Evolutionary conservation across 2,797 vertebrate species (phyloP).

Genomic region (Aplochiton taeniatus): DNA sequence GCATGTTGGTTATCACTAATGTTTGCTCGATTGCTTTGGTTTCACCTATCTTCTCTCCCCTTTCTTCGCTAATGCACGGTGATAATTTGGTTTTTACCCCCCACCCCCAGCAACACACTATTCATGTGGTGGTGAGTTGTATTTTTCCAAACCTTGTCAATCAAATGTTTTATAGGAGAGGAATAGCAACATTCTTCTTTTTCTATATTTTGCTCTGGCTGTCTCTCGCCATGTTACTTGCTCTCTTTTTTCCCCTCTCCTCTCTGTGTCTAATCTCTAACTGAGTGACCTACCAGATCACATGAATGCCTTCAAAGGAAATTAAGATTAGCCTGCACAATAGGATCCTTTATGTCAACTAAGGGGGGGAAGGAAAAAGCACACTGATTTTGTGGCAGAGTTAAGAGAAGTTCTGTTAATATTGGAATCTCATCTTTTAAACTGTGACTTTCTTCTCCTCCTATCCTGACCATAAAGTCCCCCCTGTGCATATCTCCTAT

Average conservation of each 20-base stretch:
- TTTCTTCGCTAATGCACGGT: conserved; percentile 91
- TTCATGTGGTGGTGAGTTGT: conserved; percentile 99
- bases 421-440: conserved; percentile 2
- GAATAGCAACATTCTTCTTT: neutral
- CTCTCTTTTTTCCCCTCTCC: conserved; percentile 26
- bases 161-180: conserved; percentile 48
- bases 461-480: conserved; percentile 36
- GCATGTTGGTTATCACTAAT: conserved; percentile 62
- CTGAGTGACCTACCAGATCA: conserved; percentile 67
- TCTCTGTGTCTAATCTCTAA: conserved; percentile 53
- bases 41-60: conserved; percentile 82
- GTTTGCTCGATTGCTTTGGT: conserved; percentile 63
- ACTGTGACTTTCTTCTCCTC: conserved; percentile 22
- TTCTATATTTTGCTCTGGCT: neutral
- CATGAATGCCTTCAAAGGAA: conserved; percentile 64
- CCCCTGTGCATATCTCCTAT: conserved; percentile 32
- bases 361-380: conserved; percentile 28
- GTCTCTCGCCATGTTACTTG: neutral
- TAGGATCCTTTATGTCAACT: conserved; percentile 52
- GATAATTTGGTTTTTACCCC: conserved; percentile 85
- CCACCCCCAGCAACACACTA: conserved; percentile 96
- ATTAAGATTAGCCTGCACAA: conserved; percentile 48
- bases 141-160: conserved; percentile 70
- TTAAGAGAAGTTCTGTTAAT: conserved; percentile 25
- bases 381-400: conserved; percentile 24